These are phyloP conservation scores for Corythoichthys intestinalis DNA, from an alignment of 2,113 vertebrate genomes.

Conservation along the genomic window DNA sequence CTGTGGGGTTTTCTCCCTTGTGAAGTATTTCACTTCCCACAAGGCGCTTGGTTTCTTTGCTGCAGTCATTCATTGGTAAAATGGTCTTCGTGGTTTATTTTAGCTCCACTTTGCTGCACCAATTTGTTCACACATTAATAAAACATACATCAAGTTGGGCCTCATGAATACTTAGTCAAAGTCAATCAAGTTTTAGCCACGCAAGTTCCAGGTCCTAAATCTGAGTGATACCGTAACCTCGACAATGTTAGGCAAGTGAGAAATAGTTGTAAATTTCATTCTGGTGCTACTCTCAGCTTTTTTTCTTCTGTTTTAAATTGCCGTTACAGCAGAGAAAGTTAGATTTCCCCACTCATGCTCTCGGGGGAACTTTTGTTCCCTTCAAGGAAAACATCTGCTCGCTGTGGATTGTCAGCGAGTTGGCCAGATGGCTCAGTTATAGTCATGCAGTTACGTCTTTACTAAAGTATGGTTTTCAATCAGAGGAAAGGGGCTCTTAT, in stretches of 20 bases:
- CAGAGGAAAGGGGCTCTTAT: background rate
- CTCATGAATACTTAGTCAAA: background rate
- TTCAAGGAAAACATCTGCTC: constrained; percentile 5
- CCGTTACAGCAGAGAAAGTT: background rate
- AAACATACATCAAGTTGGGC: too few species aligned
- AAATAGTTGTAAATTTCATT: background rate
- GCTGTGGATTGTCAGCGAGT: background rate
- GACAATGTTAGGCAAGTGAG: background rate
- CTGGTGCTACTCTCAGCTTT: background rate
- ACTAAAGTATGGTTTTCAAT: background rate
- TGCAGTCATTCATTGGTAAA: too few species aligned
- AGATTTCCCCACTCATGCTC: background rate
- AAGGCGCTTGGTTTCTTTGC: too few species aligned
- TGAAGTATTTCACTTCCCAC: too few species aligned
- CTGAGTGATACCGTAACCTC: background rate
- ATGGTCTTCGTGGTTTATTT: too few species aligned
- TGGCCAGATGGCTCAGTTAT: background rate
- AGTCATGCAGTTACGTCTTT: background rate
- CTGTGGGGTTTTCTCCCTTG: too few species aligned
- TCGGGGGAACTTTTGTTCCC: background rate
- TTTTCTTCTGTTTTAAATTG: background rate
- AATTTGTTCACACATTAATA: too few species aligned
- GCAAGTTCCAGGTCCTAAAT: background rate
- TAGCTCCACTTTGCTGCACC: too few species aligned
- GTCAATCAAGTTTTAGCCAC: background rate